Conservation (phyloP, 2,888 invertebrate species). For the Subacronicta megacephala region DNA sequence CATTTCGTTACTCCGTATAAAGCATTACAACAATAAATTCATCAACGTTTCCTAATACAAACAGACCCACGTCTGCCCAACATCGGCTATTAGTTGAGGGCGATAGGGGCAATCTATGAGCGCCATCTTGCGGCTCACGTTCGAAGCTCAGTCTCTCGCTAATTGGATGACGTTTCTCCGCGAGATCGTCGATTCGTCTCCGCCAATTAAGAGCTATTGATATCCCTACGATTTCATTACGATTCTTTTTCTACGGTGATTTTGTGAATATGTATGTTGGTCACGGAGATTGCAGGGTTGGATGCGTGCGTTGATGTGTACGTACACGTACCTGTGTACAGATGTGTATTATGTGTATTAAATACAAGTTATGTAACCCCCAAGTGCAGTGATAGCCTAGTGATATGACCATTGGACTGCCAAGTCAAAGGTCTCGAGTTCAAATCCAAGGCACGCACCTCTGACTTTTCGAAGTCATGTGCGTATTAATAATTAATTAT, state of each 20-base stretch:
- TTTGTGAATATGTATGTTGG: conserved; percentile 33
- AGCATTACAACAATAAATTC: conserved; percentile 33
- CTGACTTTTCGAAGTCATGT: too few species aligned
- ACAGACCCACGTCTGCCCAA: conserved; percentile 33
- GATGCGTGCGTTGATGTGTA: background rate
- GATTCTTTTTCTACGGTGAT: conserved; percentile 26
- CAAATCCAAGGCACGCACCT: too few species aligned
- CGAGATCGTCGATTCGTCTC: conserved; percentile 48
- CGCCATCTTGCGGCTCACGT: conserved; percentile 55
- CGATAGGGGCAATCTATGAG: conserved; percentile 50
- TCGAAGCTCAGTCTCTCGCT: conserved; percentile 45
- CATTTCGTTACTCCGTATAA: conserved; percentile 11
- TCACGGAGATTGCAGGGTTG: conserved; percentile 23
- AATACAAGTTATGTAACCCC: too few species aligned
- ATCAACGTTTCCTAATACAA: conserved; percentile 40
- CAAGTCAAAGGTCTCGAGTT: too few species aligned
- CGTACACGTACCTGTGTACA: too few species aligned
- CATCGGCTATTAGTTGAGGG: conserved; percentile 34
- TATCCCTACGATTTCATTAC: conserved; percentile 58
- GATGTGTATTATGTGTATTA: too few species aligned
- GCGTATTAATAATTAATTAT: too few species aligned
- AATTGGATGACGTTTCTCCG: conserved; percentile 65
- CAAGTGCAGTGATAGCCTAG: too few species aligned
- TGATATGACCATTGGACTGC: too few species aligned
- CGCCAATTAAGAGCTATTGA: conserved; percentile 67